Conservation (phyloP, 2,113 vertebrate species). For the Octodon degus region DNA sequence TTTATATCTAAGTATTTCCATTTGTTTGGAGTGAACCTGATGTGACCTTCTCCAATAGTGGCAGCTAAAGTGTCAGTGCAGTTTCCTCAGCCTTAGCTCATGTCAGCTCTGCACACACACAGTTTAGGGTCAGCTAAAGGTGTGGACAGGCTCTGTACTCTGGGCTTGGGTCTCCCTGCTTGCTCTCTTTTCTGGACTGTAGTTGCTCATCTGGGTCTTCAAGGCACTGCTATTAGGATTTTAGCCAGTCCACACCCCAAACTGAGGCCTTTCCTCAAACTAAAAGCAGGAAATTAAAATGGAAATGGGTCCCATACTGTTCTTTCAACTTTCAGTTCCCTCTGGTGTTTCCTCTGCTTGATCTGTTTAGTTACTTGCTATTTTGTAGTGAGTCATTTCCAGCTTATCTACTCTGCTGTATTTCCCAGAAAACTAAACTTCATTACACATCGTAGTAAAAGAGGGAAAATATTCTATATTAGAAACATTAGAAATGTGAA, state of each 20-base stretch:
- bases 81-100: not conserved
- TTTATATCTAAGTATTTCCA: not conserved
- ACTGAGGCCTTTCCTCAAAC: not conserved
- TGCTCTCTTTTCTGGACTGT: not conserved
- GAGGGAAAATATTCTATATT: not conserved
- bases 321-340: not conserved
- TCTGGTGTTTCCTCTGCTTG: not conserved
- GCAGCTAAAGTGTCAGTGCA: not conserved
- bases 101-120: not conserved
- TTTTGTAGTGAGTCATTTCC: conserved; percentile 46
- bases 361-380: not conserved
- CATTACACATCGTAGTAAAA: not conserved
- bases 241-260: not conserved
- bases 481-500: not conserved
- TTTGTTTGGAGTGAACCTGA: not conserved
- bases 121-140: not conserved
- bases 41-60: not conserved
- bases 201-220: not conserved
- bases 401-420: not conserved
- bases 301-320: not conserved
- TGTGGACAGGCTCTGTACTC: not conserved
- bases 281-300: not conserved
- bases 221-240: not conserved
- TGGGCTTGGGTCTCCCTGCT: not conserved
- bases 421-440: conserved; percentile 8